Base-by-base conservation (phyloP, 2,888 invertebrate species). In the Litoditis marina region DNA sequence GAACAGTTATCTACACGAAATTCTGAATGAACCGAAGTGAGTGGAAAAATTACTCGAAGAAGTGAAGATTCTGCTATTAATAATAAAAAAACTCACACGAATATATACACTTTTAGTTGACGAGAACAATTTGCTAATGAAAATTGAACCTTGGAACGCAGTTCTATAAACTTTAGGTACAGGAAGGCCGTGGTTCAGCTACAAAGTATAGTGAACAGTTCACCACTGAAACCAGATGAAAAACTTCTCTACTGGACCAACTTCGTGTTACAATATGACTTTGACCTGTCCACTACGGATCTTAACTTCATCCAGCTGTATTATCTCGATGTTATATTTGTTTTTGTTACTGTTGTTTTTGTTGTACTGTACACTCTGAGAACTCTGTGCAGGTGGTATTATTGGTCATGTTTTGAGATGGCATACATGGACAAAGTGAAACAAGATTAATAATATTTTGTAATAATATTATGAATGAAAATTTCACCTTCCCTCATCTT, bases 321-420 rank as follows among this genome's bases (percentile, higher is more conserved):
- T 27, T 53, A 46, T 31, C 22, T 57, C 6, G 63, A 63, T 30
- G 30, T 57, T 25, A 22, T 51, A 11, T 22, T 63, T 8, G n/a
- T 19, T 28, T 1, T 39, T 0, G 6, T 39, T 4, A 1, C 11
- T 1, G 5, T 32, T 27, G 13, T 57, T 0, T 13, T 2, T 8
- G 0, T 55, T 36, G 27, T 52, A 27, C 30, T 51, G 31, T 30
- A 25, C 31, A 30, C 49, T 19, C 11, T 62, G 19, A 5, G 58
- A 16, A 22, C 28, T 2, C 13, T 63, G 8, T 39, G 25, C n/a
- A 30, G 34, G 16, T 51, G 28, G 30, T 63, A 63, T 32, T 57
- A 63, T 28, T 63, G 63, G 63, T 63, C 63, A 2, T 63, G 63
- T 31, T 63, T 42, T 58, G 58, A 63, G 31, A 63, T 63, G 63